phyloP scores from a whole-genome alignment of 2,113 vertebrate genomes.

The Pedionomus torquatus region DNA sequence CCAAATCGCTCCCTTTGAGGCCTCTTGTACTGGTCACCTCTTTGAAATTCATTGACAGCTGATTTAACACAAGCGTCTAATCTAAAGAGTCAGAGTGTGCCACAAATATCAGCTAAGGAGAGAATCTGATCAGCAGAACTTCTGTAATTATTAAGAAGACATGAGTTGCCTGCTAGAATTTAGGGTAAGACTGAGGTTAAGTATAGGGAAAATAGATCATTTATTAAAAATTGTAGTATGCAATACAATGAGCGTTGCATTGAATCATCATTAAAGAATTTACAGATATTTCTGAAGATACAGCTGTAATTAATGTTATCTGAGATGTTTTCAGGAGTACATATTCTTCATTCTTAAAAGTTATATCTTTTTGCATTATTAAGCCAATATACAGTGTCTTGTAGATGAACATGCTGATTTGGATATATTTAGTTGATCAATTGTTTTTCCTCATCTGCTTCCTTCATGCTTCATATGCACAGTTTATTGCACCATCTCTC shows the following conservation, averaged over 20 bases:
- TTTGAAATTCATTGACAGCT: neutral
- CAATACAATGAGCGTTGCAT: neutral
- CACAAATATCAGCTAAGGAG: neutral
- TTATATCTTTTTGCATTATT: neutral
- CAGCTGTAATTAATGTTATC: neutral
- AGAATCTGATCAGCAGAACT: neutral
- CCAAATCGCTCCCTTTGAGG: constrained; percentile 28
- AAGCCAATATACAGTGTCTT: neutral
- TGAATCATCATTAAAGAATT: neutral
- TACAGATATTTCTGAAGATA: neutral
- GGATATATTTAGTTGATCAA: neutral
- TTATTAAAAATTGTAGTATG: neutral
- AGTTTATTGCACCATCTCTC: neutral
- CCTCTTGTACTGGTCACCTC: neutral
- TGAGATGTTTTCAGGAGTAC: neutral
- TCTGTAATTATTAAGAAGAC: neutral
- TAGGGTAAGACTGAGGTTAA: neutral
- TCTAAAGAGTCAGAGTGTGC: neutral
- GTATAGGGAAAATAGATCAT: neutral
- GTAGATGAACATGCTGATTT: neutral
- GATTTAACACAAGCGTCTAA: neutral
- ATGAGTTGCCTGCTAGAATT: neutral
- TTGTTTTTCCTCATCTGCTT: neutral
- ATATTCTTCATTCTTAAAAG: neutral
- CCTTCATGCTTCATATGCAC: neutral